These are phyloP conservation scores for Heliconius ethilla DNA, from an alignment of 2,888 invertebrate species.

Conservation along the genomic window DNA sequence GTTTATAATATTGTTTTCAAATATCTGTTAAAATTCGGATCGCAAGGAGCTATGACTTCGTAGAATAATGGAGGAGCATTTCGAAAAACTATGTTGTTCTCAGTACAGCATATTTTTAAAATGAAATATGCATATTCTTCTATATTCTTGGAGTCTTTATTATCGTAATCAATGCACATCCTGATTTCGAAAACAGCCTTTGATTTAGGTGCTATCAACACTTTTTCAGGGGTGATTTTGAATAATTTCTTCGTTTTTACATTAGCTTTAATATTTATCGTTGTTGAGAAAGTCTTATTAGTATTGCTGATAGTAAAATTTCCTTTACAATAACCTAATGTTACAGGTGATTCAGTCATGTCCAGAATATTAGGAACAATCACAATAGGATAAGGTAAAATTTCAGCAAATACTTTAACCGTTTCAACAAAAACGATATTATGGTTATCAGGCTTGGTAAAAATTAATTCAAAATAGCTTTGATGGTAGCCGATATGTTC, in stretches of 20 bases:
- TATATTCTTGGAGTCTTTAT: conserved; percentile 38
- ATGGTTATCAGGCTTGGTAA: conserved; percentile 54
- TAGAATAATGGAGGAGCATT: conserved; percentile 66
- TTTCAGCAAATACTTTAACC: conserved; percentile 62
- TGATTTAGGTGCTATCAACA: conserved; percentile 52
- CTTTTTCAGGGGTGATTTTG: conserved; percentile 58
- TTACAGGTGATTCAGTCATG: conserved; percentile 60
- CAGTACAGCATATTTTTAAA: conserved; percentile 61
- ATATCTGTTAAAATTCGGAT: conserved; percentile 55
- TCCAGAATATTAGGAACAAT: conserved; percentile 64
- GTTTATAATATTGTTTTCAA: conserved; percentile 55
- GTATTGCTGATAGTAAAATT: conserved; percentile 59
- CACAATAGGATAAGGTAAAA: conserved; percentile 63
- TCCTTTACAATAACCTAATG: conserved; percentile 62
- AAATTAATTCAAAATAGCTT: conserved; percentile 60
- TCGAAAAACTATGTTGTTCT: conserved; percentile 56
- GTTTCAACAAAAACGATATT: conserved; percentile 54
- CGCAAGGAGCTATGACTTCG: conserved; percentile 67
- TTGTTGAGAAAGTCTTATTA: conserved; percentile 57
- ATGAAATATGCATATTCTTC: conserved; percentile 65
- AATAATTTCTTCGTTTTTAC: conserved; percentile 65
- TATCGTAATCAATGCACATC: conserved; percentile 55
- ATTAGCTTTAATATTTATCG: conserved; percentile 61
- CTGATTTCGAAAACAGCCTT: conserved; percentile 54
- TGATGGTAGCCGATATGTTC: conserved; percentile 68